phyloP scores from a whole-genome alignment of 2,113 vertebrate species.

The Panthera leo region DNA sequence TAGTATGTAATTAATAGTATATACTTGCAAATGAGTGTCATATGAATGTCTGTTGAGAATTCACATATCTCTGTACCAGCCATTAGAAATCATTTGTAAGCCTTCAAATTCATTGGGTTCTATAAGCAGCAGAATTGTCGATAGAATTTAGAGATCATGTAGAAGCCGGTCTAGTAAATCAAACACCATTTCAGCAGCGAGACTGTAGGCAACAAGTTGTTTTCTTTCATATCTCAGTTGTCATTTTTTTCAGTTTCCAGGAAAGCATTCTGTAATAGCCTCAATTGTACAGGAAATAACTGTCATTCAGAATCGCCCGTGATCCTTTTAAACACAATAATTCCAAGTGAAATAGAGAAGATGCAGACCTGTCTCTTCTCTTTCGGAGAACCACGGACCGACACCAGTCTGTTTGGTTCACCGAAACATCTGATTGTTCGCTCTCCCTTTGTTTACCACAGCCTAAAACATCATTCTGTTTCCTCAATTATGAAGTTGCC shows the following conservation, averaged over 20 bases:
- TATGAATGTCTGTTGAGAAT: not conserved
- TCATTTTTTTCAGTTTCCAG: not conserved
- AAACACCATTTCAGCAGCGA: not conserved
- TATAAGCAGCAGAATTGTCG: not conserved
- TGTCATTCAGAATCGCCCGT: not conserved
- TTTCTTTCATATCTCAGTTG: not conserved
- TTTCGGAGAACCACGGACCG: not conserved
- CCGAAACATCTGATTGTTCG: not conserved
- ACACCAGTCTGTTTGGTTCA: not conserved
- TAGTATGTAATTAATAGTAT: not conserved
- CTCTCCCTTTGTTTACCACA: not conserved
- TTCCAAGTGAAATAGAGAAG: not conserved
- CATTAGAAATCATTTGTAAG: not conserved
- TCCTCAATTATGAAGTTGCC: slow-evolving; percentile 35
- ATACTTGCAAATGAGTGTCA: not conserved
- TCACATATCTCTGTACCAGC: not conserved
- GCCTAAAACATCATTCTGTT: not conserved
- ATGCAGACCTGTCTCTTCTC: not conserved
- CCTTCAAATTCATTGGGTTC: not conserved
- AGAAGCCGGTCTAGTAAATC: not conserved
- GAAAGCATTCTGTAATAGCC: not conserved
- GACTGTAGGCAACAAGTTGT: not conserved
- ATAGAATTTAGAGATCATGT: not conserved
- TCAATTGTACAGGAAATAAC: not conserved
- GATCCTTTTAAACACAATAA: not conserved